Evolutionary conservation across 2,113 vertebrate species (phyloP).

Genomic region (Plecotus auritus): DNA sequence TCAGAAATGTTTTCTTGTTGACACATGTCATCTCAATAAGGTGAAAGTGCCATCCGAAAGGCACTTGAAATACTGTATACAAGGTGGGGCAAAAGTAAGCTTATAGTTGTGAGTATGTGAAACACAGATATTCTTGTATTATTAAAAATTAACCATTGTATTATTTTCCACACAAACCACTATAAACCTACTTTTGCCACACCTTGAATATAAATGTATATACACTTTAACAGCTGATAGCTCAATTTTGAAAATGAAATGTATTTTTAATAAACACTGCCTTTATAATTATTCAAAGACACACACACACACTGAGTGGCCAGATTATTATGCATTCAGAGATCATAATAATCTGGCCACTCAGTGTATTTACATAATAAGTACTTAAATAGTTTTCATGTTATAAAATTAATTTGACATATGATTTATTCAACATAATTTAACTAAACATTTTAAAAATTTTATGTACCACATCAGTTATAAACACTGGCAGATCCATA

Average conservation of each 20-base stretch:
- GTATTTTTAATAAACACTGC: too few species aligned
- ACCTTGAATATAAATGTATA: not conserved
- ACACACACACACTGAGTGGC: too few species aligned
- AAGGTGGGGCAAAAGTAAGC: not conserved
- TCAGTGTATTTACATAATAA: not conserved
- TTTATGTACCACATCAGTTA: not conserved
- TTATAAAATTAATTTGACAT: slow-evolving; percentile 15
- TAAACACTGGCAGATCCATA: not conserved
- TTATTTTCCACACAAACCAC: not conserved
- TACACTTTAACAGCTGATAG: not conserved
- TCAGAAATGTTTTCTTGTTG: not conserved
- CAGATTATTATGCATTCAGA: too few species aligned
- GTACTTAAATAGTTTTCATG: not conserved
- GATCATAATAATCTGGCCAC: too few species aligned
- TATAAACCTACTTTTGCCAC: not conserved
- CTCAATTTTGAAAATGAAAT: too few species aligned
- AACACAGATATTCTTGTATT: not conserved
- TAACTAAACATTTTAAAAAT: not conserved
- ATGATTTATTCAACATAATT: not conserved
- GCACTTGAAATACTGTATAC: not conserved
- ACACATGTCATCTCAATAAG: not conserved
- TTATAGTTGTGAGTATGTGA: not conserved
- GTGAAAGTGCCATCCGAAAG: not conserved
- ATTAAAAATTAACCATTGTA: not conserved
- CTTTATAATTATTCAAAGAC: too few species aligned